Evolutionary conservation across 2,888 invertebrate species (phyloP), one percentile per base, ranked within the genome.

Genomic region (Pseudococcus jackbeardsleyi): DNA sequence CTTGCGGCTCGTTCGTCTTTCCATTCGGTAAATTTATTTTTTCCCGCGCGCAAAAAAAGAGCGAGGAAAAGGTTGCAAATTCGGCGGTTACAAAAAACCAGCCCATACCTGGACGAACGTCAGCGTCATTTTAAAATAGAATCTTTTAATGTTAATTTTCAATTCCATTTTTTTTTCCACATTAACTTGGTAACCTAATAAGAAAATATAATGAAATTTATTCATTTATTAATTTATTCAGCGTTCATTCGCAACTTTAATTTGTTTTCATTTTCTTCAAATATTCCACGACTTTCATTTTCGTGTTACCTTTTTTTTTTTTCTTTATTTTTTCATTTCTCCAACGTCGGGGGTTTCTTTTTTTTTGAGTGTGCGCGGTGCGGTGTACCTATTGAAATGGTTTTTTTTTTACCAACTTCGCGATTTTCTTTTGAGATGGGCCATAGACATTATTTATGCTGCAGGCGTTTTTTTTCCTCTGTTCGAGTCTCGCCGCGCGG

Each of bases 181-280:
- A 72, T 72, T 7, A 79, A 79, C 39, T 46, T 39, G 6, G 42
- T 79, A 79, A 79, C 79, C 79, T 79, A 46, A 46, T 79, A 79
- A 72, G 72, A 39, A 72, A 39, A 79, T 42, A n/a, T 79, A 79
- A 79, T 46, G 79, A 79, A 79, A 79, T 79, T 79, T 79, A 79
- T 79, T 79, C 79, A 79, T 79, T 79, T 79, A 79, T 79, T 79
- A 79, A 79, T 79, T 79, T 79, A 79, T 79, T 79, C 79, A 42
- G 39, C 79, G 8, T 79, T 79, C 79, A 42, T 42, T 79, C 42
- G 79, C 42, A 42, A 79, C 79, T 79, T 79, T 79, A 79, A 79
- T 79, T 79, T 46, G 15, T 79, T 79, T 79, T 79, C 79, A 46
- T 33, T 79, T 79, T 79, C 79, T 19, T 79, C 79, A 42, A 79